These are phyloP conservation scores for Gandaritis pyraliata DNA, from an alignment of 2,888 invertebrate genomes.

Conservation along the genomic window DNA sequence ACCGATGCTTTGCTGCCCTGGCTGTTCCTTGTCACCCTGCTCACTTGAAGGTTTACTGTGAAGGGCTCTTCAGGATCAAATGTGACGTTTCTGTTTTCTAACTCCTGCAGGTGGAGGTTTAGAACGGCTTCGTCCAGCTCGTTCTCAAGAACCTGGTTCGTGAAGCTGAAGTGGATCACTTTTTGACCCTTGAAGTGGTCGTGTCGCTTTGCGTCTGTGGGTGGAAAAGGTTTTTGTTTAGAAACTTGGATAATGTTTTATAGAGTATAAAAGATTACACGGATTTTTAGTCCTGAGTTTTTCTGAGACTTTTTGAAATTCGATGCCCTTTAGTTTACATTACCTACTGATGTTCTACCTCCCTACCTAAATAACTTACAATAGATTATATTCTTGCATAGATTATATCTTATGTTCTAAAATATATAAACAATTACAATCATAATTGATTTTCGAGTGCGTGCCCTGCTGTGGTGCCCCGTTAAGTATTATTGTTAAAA, in stretches of 20 bases:
- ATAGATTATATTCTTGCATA: neutral
- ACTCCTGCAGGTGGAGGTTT: slow-evolving; percentile 86
- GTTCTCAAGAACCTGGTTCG: slow-evolving; percentile 88
- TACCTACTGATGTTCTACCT: neutral
- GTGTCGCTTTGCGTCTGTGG: slow-evolving; percentile 87
- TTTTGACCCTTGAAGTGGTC: slow-evolving; percentile 87
- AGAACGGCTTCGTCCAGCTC: slow-evolving; percentile 88
- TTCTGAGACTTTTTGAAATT: slow-evolving; percentile 9
- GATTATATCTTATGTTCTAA: neutral
- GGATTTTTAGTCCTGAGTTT: too few relatives aligned
- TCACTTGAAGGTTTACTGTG: slow-evolving; percentile 71
- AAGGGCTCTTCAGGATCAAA: slow-evolving; percentile 65
- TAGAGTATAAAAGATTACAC: too few relatives aligned
- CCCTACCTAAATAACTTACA: neutral
- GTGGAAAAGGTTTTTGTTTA: slow-evolving; percentile 13
- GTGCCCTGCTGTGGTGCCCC: too few relatives aligned
- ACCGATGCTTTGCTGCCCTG: slow-evolving; percentile 74
- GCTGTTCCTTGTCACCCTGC: slow-evolving; percentile 71
- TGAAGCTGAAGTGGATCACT: slow-evolving; percentile 89
- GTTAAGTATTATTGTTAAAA: neutral
- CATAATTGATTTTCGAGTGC: neutral
- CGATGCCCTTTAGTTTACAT: slow-evolving; percentile 30
- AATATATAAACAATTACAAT: neutral
- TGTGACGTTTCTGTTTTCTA: slow-evolving; percentile 67
- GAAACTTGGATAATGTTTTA: neutral